phyloP scores from a whole-genome alignment of 2,113 vertebrate species.

The Scalopus aquaticus region DNA sequence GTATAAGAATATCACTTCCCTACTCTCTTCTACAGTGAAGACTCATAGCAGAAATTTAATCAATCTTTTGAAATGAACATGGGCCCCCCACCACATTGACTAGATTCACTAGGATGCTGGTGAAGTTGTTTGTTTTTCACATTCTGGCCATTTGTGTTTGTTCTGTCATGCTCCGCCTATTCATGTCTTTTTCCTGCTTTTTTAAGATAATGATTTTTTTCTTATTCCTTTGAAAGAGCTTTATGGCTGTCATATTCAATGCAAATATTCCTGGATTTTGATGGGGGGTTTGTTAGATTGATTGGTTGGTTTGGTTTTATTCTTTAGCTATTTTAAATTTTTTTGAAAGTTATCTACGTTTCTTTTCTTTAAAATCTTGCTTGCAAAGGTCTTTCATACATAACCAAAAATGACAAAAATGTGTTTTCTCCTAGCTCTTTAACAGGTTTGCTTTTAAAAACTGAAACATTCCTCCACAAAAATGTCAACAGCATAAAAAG shows the following conservation, averaged over 20 bases:
- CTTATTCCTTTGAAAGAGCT: background rate
- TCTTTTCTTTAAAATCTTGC: background rate
- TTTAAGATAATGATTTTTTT: background rate
- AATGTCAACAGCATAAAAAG: constrained; percentile 2
- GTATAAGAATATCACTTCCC: background rate
- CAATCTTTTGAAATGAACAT: background rate
- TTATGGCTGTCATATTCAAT: background rate
- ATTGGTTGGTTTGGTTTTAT: background rate
- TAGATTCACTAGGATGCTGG: no score
- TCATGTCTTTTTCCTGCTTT: background rate
- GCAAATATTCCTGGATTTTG: background rate
- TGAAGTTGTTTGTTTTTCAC: background rate
- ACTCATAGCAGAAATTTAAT: background rate
- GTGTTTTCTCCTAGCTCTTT: constrained; percentile 1
- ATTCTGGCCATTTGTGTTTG: background rate
- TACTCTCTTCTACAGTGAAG: background rate
- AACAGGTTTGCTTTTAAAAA: background rate
- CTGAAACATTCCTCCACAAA: constrained; percentile 11
- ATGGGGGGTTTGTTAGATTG: background rate
- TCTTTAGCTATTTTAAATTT: background rate
- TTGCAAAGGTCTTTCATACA: background rate
- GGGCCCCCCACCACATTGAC: no score
- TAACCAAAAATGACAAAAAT: background rate
- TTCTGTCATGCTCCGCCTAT: background rate
- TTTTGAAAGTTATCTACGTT: background rate